Evolutionary conservation across 2,797 vertebrate genomes (phyloP).

Genomic region (Darevskia mixta): DNA sequence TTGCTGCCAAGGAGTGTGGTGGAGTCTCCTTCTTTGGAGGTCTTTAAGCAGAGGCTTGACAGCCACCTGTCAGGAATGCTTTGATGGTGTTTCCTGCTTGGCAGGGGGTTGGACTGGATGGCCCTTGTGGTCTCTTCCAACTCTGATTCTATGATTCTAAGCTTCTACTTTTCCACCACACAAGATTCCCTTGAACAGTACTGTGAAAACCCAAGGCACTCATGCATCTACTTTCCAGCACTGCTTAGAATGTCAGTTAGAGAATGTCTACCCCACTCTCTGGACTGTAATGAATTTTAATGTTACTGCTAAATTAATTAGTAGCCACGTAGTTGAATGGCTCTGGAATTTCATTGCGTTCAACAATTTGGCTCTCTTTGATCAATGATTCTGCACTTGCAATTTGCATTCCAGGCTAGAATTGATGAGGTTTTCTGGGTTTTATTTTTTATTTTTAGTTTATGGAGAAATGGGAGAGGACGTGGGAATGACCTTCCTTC

Average conservation of each 20-base stretch:
- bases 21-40: no score
- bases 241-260: neutral
- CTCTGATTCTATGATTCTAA: no score
- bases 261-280: neutral
- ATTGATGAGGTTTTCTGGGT: neutral
- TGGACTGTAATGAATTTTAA: neutral
- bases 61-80: no score
- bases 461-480: neutral
- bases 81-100: no score
- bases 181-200: neutral
- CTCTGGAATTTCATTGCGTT: neutral
- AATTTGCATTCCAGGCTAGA: neutral
- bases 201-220: neutral
- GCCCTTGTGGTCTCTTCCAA: no score
- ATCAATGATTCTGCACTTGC: neutral
- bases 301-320: neutral
- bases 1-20: no score
- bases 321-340: neutral
- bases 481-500: neutral
- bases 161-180: no score
- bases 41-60: no score
- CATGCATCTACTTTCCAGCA: neutral
- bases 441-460: neutral
- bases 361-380: neutral
- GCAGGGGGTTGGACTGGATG: no score